phyloP scores from a whole-genome alignment of 2,113 vertebrate genomes.

The Rostratula benghalensis region DNA sequence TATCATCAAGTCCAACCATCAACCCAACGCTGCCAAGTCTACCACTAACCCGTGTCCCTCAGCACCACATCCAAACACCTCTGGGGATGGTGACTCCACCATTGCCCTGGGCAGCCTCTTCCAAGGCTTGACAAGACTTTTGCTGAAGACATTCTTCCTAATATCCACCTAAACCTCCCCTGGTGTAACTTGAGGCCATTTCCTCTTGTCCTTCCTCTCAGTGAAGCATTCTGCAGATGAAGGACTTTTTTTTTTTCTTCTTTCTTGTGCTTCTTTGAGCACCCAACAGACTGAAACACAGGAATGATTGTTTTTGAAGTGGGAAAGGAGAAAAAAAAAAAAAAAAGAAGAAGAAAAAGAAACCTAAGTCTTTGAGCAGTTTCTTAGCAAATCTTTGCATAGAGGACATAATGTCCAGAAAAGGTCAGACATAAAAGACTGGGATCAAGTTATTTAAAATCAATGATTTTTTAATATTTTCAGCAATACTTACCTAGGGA shows the following conservation, averaged over 20 bases:
- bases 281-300: neutral
- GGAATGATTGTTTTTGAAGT: accelerated
- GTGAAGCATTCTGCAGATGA: neutral
- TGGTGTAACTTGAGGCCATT: neutral
- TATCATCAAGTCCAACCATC: neutral
- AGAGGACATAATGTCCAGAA: neutral
- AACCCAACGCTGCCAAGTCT: neutral
- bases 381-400: neutral
- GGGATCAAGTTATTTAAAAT: neutral
- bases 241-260: neutral
- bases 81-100: neutral
- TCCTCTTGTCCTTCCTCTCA: neutral
- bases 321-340: neutral
- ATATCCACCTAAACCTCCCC: neutral
- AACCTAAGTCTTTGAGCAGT: neutral
- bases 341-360: neutral
- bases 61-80: neutral
- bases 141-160: neutral
- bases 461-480: neutral
- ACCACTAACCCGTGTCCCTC: neutral
- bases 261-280: neutral
- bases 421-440: neutral
- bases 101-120: neutral
- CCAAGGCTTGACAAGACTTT: neutral
- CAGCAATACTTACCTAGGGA: neutral